Percentiles rank a stretch among this genome's conserved stretches.
phyloP scores from a whole-genome alignment of 2,113 vertebrate genomes.

The Patagioenas fasciata region DNA sequence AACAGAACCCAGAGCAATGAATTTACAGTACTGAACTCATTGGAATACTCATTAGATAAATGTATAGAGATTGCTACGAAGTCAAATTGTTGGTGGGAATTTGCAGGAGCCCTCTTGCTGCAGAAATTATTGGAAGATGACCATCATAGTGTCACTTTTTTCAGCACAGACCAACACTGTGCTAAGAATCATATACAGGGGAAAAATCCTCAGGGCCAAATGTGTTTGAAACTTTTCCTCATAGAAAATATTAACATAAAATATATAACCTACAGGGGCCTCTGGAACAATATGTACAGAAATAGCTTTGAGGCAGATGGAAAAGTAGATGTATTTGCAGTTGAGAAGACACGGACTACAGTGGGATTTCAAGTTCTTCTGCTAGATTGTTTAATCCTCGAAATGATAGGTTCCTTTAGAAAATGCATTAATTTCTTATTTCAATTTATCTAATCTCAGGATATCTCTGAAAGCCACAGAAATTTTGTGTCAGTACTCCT shows the following conservation, averaged over 20 bases:
- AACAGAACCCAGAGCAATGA: neutral
- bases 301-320: neutral
- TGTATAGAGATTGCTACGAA: neutral
- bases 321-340: neutral
- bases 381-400: neutral
- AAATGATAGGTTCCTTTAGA: slow-evolving; percentile 2
- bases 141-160: neutral
- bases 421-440: slow-evolving; percentile 3
- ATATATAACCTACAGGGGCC: neutral
- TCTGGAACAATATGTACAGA: neutral
- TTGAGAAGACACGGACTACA: neutral
- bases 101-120: neutral
- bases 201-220: neutral
- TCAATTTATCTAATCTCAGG: neutral
- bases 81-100: neutral
- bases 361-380: neutral
- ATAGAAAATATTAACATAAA: neutral
- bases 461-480: neutral
- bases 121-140: neutral
- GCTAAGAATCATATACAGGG: neutral
- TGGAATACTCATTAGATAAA: neutral
- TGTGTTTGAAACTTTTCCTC: neutral
- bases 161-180: neutral
- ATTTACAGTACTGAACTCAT: neutral
- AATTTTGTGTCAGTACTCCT: neutral